Conservation (phyloP, 2,888 invertebrate genomes). For the Epistrophe eligans region DNA sequence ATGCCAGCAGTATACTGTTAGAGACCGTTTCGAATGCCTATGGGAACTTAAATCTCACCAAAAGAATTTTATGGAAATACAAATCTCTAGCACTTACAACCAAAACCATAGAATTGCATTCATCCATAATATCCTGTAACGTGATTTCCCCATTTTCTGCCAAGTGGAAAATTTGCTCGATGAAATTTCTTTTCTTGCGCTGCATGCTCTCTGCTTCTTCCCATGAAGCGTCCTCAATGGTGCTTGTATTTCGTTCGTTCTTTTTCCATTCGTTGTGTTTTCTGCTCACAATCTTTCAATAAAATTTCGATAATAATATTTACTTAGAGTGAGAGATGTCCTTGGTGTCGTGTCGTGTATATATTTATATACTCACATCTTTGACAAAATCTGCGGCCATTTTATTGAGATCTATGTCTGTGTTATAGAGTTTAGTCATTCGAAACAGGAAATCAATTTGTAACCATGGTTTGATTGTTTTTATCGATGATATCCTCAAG, state of each 20-base stretch:
- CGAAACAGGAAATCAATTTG: slow-evolving; percentile 82
- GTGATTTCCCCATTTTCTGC: slow-evolving; percentile 81
- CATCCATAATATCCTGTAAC: slow-evolving; percentile 81
- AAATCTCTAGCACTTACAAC: slow-evolving; percentile 79
- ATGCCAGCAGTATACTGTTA: slow-evolving; percentile 80
- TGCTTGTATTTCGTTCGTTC: slow-evolving; percentile 51
- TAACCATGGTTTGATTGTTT: slow-evolving; percentile 82
- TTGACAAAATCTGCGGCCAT: slow-evolving; percentile 81
- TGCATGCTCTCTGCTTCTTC: slow-evolving; percentile 71
- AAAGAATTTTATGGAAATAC: slow-evolving; percentile 16
- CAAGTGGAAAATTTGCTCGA: slow-evolving; percentile 82
- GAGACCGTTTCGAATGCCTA: slow-evolving; percentile 83
- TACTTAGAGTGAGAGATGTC: slow-evolving; percentile 37
- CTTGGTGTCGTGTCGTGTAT: not conserved
- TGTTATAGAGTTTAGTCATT: slow-evolving; percentile 79
- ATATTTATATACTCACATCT: slow-evolving; percentile 77
- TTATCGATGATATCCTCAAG: slow-evolving; percentile 81
- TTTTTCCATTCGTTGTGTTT: slow-evolving; percentile 81
- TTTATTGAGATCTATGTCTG: slow-evolving; percentile 78
- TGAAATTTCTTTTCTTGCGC: slow-evolving; percentile 80
- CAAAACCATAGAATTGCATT: slow-evolving; percentile 82
- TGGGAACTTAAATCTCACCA: slow-evolving; percentile 24
- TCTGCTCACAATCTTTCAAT: slow-evolving; percentile 79
- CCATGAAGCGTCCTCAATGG: slow-evolving; percentile 13
- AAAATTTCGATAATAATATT: slow-evolving; percentile 58